phyloP scores from a whole-genome alignment of 2,797 vertebrate species.

The Hemitrygon akajei region DNA sequence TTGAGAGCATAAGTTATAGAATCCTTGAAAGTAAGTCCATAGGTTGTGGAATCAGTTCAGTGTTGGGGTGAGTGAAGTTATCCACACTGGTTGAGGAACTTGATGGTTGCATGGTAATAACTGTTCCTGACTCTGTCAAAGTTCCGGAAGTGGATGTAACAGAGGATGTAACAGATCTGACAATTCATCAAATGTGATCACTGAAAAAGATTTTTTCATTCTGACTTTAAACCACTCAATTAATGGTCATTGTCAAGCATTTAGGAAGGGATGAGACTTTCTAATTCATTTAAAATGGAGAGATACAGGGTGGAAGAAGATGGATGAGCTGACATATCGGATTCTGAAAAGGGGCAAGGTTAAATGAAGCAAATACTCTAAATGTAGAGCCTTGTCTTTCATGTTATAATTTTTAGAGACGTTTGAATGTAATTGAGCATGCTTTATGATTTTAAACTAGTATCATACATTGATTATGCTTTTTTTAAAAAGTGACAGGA shows the following conservation, averaged over 20 bases:
- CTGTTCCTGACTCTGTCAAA: too few species aligned
- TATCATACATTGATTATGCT: not conserved
- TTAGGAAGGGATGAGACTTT: not conserved
- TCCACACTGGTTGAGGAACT: too few species aligned
- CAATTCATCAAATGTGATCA: not conserved
- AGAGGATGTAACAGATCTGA: not conserved
- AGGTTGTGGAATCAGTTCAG: too few species aligned
- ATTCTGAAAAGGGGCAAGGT: not conserved
- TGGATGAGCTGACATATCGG: too few species aligned
- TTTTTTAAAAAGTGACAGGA: constrained; percentile 72
- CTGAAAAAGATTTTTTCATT: not conserved
- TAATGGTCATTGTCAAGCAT: not conserved
- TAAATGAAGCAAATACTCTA: not conserved
- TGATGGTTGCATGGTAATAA: too few species aligned
- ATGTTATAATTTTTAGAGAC: not conserved
- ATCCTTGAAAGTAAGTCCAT: too few species aligned
- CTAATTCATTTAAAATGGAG: not conserved
- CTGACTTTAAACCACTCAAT: not conserved
- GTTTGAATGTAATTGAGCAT: not conserved
- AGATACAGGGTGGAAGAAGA: not conserved
- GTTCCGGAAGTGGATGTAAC: not conserved
- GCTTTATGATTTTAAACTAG: not conserved
- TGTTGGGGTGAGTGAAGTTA: too few species aligned
- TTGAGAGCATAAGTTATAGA: too few species aligned
- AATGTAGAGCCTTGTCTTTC: not conserved